Conservation (phyloP, 2,888 invertebrate species). For the Drosophila silvestris region DNA sequence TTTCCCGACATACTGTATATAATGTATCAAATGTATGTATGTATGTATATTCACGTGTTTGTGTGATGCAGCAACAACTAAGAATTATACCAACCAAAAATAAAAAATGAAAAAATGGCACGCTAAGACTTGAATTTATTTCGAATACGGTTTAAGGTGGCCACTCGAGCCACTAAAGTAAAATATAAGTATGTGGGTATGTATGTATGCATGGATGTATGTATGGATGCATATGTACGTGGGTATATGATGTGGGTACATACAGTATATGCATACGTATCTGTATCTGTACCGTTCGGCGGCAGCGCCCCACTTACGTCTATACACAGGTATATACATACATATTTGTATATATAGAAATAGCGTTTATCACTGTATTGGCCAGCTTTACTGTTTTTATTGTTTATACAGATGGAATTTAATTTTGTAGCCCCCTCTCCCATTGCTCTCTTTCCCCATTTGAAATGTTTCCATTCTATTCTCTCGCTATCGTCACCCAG, state of each 20-base stretch:
- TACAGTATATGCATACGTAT: slow-evolving; percentile 1
- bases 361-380: slow-evolving; percentile 15
- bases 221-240: background rate
- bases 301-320: background rate
- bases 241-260: background rate
- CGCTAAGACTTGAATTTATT: slow-evolving; percentile 50
- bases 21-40: slow-evolving; percentile 7
- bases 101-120: slow-evolving; percentile 11
- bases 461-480: slow-evolving; percentile 16
- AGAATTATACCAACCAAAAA: slow-evolving; percentile 41
- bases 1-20: background rate
- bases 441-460: background rate
- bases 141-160: slow-evolving; percentile 50
- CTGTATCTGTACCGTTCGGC: slow-evolving; percentile 38
- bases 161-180: slow-evolving; percentile 41
- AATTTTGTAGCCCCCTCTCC: slow-evolving; percentile 19
- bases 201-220: slow-evolving; percentile 6
- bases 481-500: slow-evolving; percentile 46
- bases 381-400: slow-evolving; percentile 18
- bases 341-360: slow-evolving; percentile 18
- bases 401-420: slow-evolving; percentile 52
- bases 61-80: slow-evolving; percentile 27
- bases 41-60: background rate
- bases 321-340: slow-evolving; percentile 5
- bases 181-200: background rate